phyloP scores from a whole-genome alignment of 2,797 vertebrate species.

The Xenops minutus region DNA sequence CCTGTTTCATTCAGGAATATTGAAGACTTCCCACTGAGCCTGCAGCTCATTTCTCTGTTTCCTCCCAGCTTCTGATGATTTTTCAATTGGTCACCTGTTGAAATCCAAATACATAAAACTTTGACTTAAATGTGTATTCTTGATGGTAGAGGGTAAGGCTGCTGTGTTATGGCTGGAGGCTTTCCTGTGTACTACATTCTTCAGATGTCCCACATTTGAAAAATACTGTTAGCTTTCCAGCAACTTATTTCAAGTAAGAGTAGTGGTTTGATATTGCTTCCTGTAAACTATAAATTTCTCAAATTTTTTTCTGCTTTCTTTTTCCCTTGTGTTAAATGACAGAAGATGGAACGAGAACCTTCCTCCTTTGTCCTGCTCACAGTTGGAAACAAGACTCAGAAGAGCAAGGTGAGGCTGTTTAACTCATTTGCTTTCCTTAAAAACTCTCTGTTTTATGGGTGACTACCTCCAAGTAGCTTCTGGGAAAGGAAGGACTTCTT shows the following conservation, averaged over 20 bases:
- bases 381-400: conserved; percentile 81
- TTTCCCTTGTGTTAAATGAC: not conserved
- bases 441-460: not conserved
- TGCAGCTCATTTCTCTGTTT: not conserved
- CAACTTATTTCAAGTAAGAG: not conserved
- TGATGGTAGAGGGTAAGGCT: not conserved
- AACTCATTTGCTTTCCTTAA: not conserved
- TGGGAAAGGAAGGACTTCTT: not conserved
- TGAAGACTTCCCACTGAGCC: not conserved
- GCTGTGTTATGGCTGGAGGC: not conserved
- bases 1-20: not conserved
- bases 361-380: conserved; percentile 86
- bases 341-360: conserved; percentile 78
- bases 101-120: not conserved
- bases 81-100: not conserved
- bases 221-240: not conserved
- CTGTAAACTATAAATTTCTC: not conserved
- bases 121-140: not conserved
- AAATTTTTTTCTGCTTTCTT: not conserved
- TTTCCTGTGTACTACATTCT: not conserved
- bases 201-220: not conserved
- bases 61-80: not conserved
- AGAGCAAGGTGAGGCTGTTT: conserved; percentile 86
- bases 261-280: not conserved
- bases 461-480: not conserved